Conservation (phyloP, 2,888 invertebrate species). For the Andrena praecox region DNA sequence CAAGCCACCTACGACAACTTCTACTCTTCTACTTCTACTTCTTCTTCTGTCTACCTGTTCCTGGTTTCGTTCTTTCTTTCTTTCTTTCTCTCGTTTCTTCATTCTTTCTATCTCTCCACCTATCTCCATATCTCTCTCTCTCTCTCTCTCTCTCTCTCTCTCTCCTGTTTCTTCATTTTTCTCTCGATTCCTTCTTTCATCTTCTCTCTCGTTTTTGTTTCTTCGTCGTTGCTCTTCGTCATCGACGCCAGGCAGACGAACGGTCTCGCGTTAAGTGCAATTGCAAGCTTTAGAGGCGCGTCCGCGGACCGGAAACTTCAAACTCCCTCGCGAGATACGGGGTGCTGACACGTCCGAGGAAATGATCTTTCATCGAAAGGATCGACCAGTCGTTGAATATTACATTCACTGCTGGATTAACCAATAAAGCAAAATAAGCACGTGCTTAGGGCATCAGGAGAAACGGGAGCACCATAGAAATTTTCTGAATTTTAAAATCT, state of each 20-base stretch:
- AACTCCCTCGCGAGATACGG: conserved; percentile 57
- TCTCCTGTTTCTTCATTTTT: conserved; percentile 7
- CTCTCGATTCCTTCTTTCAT: conserved; percentile 35
- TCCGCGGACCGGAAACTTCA: conserved; percentile 19
- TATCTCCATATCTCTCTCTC: conserved; percentile 11
- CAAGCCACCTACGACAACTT: conserved; percentile 53
- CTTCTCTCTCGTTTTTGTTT: conserved; percentile 26
- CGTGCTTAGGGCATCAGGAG: no score
- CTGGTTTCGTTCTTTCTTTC: conserved; percentile 12
- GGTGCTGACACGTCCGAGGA: conserved; percentile 10
- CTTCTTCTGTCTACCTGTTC: conserved; percentile 1
- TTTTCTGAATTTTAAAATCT: no score
- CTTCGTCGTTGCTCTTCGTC: conserved; percentile 27
- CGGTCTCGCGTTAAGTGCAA: conserved; percentile 27
- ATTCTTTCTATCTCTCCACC: neutral
- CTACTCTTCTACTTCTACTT: conserved; percentile 4
- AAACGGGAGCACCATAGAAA: no score
- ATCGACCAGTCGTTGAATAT: no score
- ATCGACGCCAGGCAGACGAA: conserved; percentile 35
- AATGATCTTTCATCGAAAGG: conserved; percentile 3
- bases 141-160: neutral
- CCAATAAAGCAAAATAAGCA: no score
- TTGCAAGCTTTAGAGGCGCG: conserved; percentile 34
- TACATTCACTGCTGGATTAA: no score
- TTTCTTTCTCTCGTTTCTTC: neutral